Conservation (phyloP, 2,888 invertebrate species). For the Drosophila antonietae region DNA sequence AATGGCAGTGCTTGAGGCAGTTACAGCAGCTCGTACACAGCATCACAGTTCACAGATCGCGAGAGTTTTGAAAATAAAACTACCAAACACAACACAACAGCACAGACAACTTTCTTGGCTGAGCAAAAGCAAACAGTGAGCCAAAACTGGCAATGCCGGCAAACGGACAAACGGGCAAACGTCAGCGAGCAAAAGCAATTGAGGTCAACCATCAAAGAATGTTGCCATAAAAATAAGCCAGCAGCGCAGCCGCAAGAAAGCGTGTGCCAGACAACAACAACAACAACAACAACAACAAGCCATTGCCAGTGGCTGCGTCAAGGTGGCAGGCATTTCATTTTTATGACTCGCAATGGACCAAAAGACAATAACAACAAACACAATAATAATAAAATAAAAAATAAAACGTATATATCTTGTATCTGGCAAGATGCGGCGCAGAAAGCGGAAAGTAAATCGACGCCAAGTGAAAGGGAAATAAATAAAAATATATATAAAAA, state of each 20-base stretch:
- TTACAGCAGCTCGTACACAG: conserved; percentile 27
- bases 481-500: conserved; percentile 61
- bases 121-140: conserved; percentile 36
- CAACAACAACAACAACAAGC: conserved; percentile 7
- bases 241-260: conserved; percentile 67
- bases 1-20: conserved; percentile 43
- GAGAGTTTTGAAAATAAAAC: conserved; percentile 60
- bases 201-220: conserved; percentile 81
- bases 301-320: conserved; percentile 31
- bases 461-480: conserved; percentile 79
- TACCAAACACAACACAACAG: conserved; percentile 43
- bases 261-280: conserved; percentile 60
- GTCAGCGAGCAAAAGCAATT: conserved; percentile 80
- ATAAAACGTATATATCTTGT: conserved; percentile 20
- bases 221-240: conserved; percentile 81
- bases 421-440: conserved; percentile 50
- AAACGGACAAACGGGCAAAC: conserved; percentile 69
- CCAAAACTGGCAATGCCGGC: conserved; percentile 52
- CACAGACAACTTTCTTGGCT: conserved; percentile 66
- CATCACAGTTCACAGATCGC: conserved; percentile 26
- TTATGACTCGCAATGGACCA: conserved; percentile 71
- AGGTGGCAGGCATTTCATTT: conserved; percentile 71
- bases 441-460: conserved; percentile 80
- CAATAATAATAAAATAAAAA: conserved; percentile 44
- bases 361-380: conserved; percentile 37